These are phyloP conservation scores for Candidula unifasciata DNA, from an alignment of 2,888 invertebrate species.

Conservation along the genomic window DNA sequence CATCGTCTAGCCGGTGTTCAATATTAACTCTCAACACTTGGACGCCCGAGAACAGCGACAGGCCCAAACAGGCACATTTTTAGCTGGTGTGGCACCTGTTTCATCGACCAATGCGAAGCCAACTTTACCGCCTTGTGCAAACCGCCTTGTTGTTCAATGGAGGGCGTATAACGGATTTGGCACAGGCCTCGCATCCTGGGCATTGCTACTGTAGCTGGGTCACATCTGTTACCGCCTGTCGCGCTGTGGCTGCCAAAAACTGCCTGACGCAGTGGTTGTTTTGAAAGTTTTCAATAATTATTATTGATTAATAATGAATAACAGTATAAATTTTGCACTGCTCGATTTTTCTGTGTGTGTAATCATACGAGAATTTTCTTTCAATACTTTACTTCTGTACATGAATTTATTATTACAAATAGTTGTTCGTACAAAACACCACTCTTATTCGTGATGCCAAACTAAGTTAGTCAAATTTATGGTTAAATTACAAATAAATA, in stretches of 20 bases:
- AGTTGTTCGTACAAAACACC: no score
- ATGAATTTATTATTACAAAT: no score
- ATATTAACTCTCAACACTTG: slow-evolving; percentile 17
- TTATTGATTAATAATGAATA: no score
- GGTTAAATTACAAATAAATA: no score
- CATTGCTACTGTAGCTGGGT: neutral
- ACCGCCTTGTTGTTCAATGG: neutral
- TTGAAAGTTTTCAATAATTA: neutral
- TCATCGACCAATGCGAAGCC: slow-evolving; percentile 1
- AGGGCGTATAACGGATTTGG: neutral
- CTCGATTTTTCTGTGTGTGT: no score
- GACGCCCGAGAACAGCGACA: neutral
- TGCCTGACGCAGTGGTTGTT: neutral
- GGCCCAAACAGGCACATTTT: neutral
- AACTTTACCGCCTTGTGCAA: slow-evolving; percentile 26
- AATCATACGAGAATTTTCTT: no score
- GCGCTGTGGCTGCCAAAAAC: neutral
- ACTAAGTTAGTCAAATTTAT: no score
- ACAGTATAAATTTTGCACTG: no score
- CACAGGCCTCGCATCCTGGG: neutral
- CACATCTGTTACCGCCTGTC: neutral
- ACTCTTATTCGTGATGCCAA: no score
- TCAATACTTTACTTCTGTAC: no score
- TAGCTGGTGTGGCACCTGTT: neutral
- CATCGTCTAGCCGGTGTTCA: neutral